Conservation (phyloP, 2,797 vertebrate species). For the Aphelocoma californica region DNA sequence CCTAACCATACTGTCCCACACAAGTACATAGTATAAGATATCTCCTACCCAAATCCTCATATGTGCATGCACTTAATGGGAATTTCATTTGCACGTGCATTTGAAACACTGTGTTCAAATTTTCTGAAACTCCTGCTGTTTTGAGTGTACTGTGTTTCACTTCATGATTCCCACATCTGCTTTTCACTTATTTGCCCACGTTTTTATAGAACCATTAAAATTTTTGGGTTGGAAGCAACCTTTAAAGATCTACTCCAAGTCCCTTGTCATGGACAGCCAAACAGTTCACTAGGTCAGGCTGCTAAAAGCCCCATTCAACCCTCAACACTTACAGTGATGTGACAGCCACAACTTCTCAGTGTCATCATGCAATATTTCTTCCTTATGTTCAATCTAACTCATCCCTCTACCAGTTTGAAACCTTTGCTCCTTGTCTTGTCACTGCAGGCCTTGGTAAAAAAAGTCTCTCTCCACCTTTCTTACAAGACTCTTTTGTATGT, state of each 20-base stretch:
- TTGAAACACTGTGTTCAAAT: neutral
- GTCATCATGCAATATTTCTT: neutral
- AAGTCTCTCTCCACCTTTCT: neutral
- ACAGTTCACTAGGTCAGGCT: fast-evolving
- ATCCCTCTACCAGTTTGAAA: neutral
- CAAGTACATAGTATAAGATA: neutral
- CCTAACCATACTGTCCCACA: neutral
- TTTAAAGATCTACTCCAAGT: neutral
- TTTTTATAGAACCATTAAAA: neutral
- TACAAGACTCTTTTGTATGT: neutral
- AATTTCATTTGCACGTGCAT: neutral
- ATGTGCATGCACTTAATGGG: neutral
- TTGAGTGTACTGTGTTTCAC: neutral
- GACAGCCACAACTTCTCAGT: neutral
- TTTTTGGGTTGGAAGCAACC: neutral
- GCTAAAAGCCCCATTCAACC: neutral
- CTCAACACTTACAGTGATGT: neutral
- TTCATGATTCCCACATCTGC: neutral
- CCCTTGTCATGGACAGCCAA: neutral
- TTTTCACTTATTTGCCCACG: neutral
- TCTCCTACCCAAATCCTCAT: neutral
- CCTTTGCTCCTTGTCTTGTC: neutral
- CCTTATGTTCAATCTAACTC: neutral
- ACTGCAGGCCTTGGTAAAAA: neutral
- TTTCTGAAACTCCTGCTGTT: neutral